Base-by-base conservation (phyloP, 2,113 vertebrate species). In the Tetrax tetrax region DNA sequence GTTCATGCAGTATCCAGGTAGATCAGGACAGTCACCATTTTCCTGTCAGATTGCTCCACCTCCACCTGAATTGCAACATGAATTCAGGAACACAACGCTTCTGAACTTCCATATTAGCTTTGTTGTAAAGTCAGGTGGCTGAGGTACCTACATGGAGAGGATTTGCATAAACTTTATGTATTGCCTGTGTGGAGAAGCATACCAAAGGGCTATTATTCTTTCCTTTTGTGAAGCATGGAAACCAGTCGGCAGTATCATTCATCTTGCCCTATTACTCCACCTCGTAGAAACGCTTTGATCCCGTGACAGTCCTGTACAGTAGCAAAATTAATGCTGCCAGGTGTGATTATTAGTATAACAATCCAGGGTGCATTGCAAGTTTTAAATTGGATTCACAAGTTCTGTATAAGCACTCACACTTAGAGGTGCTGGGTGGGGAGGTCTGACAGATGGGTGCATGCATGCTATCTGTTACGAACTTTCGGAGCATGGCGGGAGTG, bases 271-370 rank as follows among this genome's bases (percentile, higher is more conserved):
- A 60, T n/a, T 61, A 56, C 83, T 53, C 75, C 61, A 56, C 91
- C 81, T 61, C 1, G 1, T 41, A 75, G 72, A 70, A 95, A 78
- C 37, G 60, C 89, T 95, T 96, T 93, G 88, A 94, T 94, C 80
- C 35, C 0, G 0, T 53, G 59, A 48, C 68, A 78, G 28, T 22
- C 38, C 83, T 75, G 7, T 69, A n/a, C n/a, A 25, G 78, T 21
- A 84, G 57, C 57, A 87, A 89, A 95, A 93, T 89, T 78, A 92
- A 65, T 84, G 64, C 90, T 82, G 61, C 89, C 94, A 89, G 83
- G 83, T 92, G 89, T 78, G 77, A 63, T 81, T 84, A 65, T 78
- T 91, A 84, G 57, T 50, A 43, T 10, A 57, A 31, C 69, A 81
- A 76, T 45, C 75, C 82, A 60, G 74, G 43, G 48, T 68, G 56